These are phyloP conservation scores for Pardalotus punctatus DNA, from an alignment of 2,113 vertebrate species.

Conservation along the genomic window DNA sequence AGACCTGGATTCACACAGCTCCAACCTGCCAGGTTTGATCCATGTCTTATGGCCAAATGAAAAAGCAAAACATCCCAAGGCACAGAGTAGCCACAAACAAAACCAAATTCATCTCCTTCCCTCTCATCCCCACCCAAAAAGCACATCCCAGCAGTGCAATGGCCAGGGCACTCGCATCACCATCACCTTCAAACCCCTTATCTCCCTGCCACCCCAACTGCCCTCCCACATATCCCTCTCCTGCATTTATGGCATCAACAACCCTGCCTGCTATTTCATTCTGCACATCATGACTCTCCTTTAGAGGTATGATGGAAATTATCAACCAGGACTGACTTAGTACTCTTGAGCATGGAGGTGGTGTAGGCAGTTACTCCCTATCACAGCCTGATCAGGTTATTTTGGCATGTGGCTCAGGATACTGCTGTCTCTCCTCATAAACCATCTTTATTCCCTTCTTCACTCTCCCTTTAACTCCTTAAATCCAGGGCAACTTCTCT, in stretches of 20 bases:
- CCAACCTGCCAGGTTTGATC: neutral
- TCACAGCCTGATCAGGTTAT: neutral
- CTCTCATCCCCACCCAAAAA: neutral
- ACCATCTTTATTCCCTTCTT: neutral
- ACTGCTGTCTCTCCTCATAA: neutral
- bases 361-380: neutral
- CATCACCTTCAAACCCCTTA: neutral
- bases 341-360: neutral
- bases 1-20: neutral
- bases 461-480: neutral
- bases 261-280: neutral
- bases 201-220: accelerated
- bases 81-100: neutral
- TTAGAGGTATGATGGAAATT: neutral
- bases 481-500: neutral
- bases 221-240: neutral
- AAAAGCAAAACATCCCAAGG: neutral
- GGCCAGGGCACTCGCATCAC: neutral
- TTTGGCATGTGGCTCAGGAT: neutral
- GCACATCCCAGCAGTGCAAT: neutral
- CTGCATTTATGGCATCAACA: neutral
- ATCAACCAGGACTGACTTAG: neutral
- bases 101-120: neutral
- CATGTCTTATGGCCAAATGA: accelerated
- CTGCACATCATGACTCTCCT: neutral